phyloP scores from a whole-genome alignment of 2,113 vertebrate species.

The Amphiprion percula region DNA sequence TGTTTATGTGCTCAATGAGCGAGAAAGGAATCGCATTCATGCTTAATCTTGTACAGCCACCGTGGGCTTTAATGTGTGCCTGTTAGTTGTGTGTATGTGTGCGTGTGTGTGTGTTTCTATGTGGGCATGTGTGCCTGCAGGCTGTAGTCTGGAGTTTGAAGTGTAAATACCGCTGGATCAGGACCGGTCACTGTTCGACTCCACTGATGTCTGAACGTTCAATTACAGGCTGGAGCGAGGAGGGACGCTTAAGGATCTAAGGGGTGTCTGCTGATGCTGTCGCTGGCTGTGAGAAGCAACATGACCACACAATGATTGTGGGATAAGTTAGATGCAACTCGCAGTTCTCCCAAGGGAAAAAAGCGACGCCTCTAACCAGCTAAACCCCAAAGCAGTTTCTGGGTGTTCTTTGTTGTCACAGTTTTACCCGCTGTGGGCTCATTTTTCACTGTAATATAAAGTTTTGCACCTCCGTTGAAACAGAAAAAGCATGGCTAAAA shows the following conservation, averaged over 20 bases:
- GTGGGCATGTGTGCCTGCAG: slow-evolving; percentile 35
- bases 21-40: slow-evolving; percentile 66
- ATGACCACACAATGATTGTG: neutral
- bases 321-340: neutral
- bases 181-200: slow-evolving; percentile 61
- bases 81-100: neutral
- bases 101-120: slow-evolving; percentile 20
- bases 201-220: slow-evolving; percentile 52
- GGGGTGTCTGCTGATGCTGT: slow-evolving; percentile 1
- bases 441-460: too few relatives aligned
- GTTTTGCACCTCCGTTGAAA: too few relatives aligned
- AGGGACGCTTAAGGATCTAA: slow-evolving; percentile 13
- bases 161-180: slow-evolving; percentile 61
- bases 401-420: too few relatives aligned
- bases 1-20: slow-evolving; percentile 48
- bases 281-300: slow-evolving; percentile 3
- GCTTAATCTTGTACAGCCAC: slow-evolving; percentile 73
- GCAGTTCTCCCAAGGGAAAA: neutral
- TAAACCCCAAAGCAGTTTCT: too few relatives aligned
- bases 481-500: too few relatives aligned
- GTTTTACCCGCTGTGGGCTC: too few relatives aligned
- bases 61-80: slow-evolving; percentile 12
- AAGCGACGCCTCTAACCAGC: neutral
- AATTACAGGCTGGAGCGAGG: slow-evolving; percentile 64
- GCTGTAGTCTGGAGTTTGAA: slow-evolving; percentile 59